phyloP scores from a whole-genome alignment of 2,797 vertebrate species.

The Danio aesculapii region DNA sequence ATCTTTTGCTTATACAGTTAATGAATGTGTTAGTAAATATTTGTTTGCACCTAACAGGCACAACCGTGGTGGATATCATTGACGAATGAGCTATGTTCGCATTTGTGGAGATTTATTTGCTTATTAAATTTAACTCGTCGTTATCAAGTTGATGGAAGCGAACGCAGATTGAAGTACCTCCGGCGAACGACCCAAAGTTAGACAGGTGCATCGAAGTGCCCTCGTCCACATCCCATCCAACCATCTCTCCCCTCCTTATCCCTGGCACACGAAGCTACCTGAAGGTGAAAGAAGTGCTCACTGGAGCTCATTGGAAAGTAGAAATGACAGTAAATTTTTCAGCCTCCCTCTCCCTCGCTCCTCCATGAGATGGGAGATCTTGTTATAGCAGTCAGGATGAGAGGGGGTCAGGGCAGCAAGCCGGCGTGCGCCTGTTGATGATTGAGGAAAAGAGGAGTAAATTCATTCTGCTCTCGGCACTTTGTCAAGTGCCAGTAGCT shows the following conservation, averaged over 20 bases:
- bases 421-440: conserved; percentile 92
- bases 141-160: conserved; percentile 81
- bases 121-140: conserved; percentile 81
- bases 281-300: conserved; percentile 98
- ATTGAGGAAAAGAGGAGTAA: conserved; percentile 99
- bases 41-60: conserved; percentile 38
- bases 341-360: conserved; percentile 69
- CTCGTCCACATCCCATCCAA: conserved; percentile 49
- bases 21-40: conserved; percentile 40
- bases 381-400: conserved; percentile 97
- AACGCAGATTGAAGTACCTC: conserved; percentile 70
- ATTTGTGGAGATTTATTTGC: conserved; percentile 79
- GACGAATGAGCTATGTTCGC: conserved; percentile 70
- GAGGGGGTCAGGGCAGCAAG: conserved; percentile 93
- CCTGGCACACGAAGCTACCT: conserved; percentile 68
- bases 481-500: conserved; percentile 99
- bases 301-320: conserved; percentile 95
- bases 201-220: conserved; percentile 71
- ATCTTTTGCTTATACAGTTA: conserved; percentile 48
- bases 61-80: conserved; percentile 47
- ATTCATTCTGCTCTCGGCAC: conserved; percentile 99
- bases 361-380: conserved; percentile 95
- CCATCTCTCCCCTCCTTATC: conserved; percentile 44
- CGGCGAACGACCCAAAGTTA: conserved; percentile 67
- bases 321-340: conserved; percentile 98